Evolutionary conservation across 2,113 vertebrate species (phyloP).

Genomic region (Pelodiscus sinensis): DNA sequence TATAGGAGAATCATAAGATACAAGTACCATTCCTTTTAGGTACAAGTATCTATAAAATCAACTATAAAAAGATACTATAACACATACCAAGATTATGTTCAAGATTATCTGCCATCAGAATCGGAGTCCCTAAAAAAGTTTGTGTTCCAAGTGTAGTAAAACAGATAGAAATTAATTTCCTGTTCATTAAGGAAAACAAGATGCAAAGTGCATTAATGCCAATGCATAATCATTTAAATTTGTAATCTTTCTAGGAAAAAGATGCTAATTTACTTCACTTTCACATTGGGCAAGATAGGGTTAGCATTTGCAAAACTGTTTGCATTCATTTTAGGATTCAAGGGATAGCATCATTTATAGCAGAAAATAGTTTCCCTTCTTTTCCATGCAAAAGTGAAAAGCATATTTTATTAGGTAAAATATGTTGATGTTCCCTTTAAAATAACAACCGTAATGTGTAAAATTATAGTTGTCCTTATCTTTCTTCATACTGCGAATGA

Average conservation of each 20-base stretch:
- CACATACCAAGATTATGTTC: not conserved
- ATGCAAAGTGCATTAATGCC: not conserved
- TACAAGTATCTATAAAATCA: not conserved
- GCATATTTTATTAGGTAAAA: not conserved
- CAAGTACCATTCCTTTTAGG: not conserved
- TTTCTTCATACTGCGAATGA: not conserved
- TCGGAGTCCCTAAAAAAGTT: not conserved
- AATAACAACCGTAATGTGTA: not conserved
- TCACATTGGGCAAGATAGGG: not conserved
- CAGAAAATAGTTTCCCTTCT: not conserved
- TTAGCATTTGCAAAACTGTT: not conserved
- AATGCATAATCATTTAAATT: not conserved
- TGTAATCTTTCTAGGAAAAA: not conserved
- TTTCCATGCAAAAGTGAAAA: not conserved
- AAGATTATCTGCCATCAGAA: not conserved
- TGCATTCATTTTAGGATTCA: not conserved
- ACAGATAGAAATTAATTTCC: not conserved
- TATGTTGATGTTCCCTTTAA: too few relatives aligned
- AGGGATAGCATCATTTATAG: not conserved
- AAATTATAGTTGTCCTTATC: fast-evolving
- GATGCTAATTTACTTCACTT: not conserved
- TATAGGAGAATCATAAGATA: not conserved
- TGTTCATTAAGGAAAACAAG: not conserved
- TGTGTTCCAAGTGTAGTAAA: not conserved
- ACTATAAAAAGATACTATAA: not conserved